phyloP scores from a whole-genome alignment of 2,888 invertebrate species.

The Sepioteuthis lessoniana region DNA sequence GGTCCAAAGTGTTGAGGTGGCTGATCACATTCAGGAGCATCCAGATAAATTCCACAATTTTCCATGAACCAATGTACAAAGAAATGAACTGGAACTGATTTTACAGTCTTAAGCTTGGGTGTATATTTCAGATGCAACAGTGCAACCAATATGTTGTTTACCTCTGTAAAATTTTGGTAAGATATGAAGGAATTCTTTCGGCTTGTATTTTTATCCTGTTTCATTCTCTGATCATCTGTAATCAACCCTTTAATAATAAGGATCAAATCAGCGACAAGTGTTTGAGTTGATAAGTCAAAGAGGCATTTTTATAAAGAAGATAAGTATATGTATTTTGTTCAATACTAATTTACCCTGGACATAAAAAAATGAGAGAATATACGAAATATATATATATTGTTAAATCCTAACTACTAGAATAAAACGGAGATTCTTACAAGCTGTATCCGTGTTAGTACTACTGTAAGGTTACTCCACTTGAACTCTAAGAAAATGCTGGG shows the following conservation, averaged over 20 bases:
- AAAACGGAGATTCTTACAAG: too few species aligned
- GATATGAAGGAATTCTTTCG: neutral
- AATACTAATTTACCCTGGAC: too few species aligned
- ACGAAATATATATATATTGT: too few species aligned
- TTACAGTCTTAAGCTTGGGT: neutral
- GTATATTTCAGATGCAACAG: neutral
- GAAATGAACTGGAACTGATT: constrained; percentile 50
- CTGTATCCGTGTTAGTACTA: too few species aligned
- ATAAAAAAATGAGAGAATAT: too few species aligned
- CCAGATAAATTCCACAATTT: constrained; percentile 55
- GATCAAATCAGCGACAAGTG: too few species aligned
- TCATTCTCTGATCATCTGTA: neutral
- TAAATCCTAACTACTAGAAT: too few species aligned
- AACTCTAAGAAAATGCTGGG: too few species aligned
- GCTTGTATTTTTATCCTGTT: neutral
- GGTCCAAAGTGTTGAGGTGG: constrained; percentile 55
- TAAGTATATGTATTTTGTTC: too few species aligned
- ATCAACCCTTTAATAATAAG: neutral
- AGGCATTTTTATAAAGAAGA: too few species aligned
- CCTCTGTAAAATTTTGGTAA: neutral
- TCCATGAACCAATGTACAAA: constrained; percentile 56
- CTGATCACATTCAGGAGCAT: constrained; percentile 54
- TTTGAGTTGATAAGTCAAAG: too few species aligned
- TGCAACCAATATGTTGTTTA: neutral
- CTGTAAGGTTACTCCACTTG: too few species aligned